A percentile compares a stretch with the other conserved stretches of the same genome.
phyloP scores from a whole-genome alignment of 2,113 vertebrate genomes.

The Colossoma macropomum region DNA sequence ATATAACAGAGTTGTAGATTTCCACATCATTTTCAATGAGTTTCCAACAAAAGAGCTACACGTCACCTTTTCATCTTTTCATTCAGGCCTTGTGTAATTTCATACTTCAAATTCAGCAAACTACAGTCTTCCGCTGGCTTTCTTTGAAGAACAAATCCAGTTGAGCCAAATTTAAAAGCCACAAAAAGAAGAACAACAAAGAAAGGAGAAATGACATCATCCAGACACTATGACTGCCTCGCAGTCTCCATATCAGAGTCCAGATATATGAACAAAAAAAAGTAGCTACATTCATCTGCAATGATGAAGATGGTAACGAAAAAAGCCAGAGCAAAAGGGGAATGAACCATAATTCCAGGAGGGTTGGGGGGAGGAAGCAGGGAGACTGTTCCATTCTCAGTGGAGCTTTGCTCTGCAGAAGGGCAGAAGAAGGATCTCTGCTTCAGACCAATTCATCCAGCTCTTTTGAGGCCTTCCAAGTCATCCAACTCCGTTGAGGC shows the following conservation, averaged over 20 bases:
- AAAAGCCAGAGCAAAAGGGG: constrained; percentile 38
- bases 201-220: constrained; percentile 62
- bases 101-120: constrained; percentile 11
- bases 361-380: background rate
- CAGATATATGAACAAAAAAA: constrained; percentile 33
- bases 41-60: background rate
- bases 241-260: constrained; percentile 44
- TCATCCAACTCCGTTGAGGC: constrained; percentile 14
- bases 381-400: constrained; percentile 26
- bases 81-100: constrained; percentile 29
- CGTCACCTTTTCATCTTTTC: background rate
- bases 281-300: constrained; percentile 37
- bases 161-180: constrained; percentile 41
- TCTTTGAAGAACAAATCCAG: constrained; percentile 23
- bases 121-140: constrained; percentile 43
- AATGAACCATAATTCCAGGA: constrained; percentile 39
- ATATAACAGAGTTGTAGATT: background rate
- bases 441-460: constrained; percentile 36
- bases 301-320: constrained; percentile 43
- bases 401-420: constrained; percentile 26
- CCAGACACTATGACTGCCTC: constrained; percentile 50
- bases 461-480: constrained; percentile 42
- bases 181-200: constrained; percentile 25
- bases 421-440: constrained; percentile 22
- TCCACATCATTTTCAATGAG: background rate